phyloP scores from a whole-genome alignment of 2,113 vertebrate species.

The Vireo altiloquus region DNA sequence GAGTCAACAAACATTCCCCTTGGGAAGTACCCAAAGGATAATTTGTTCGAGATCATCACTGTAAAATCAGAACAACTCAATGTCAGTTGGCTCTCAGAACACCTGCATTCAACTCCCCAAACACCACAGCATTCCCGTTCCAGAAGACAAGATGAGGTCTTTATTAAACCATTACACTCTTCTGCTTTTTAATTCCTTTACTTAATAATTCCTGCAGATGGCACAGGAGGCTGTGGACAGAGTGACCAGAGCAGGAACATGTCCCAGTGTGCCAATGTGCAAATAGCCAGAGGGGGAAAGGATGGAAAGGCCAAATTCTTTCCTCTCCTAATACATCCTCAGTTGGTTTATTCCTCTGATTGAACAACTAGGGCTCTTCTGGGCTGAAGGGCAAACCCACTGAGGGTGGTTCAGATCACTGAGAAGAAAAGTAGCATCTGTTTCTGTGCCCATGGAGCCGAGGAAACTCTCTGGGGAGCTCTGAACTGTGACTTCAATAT shows the following conservation, averaged over 20 bases:
- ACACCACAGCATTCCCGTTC: not conserved
- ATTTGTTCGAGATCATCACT: slow-evolving; percentile 40
- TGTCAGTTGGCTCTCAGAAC: slow-evolving; percentile 50
- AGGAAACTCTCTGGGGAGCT: not conserved
- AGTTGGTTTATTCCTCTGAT: not conserved
- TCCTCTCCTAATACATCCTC: not conserved
- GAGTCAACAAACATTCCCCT: slow-evolving; percentile 70
- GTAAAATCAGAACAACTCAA: slow-evolving; percentile 56
- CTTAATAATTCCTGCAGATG: not conserved
- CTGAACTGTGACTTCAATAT: not conserved
- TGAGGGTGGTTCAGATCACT: not conserved
- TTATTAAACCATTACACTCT: slow-evolving; percentile 1
- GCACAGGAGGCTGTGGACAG: not conserved
- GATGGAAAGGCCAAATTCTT: not conserved
- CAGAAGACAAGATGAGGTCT: slow-evolving; percentile 32
- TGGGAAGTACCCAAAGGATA: slow-evolving; percentile 70
- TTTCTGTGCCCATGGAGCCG: not conserved
- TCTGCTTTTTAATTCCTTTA: slow-evolving; percentile 10
- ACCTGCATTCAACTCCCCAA: slow-evolving; percentile 52
- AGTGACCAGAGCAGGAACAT: not conserved
- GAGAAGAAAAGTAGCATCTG: not conserved
- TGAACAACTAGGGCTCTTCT: not conserved
- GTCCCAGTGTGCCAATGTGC: not conserved
- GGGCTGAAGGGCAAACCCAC: not conserved
- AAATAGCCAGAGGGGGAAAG: not conserved